phyloP scores from a whole-genome alignment of 2,888 invertebrate species.

The Podabrus alpinus region DNA sequence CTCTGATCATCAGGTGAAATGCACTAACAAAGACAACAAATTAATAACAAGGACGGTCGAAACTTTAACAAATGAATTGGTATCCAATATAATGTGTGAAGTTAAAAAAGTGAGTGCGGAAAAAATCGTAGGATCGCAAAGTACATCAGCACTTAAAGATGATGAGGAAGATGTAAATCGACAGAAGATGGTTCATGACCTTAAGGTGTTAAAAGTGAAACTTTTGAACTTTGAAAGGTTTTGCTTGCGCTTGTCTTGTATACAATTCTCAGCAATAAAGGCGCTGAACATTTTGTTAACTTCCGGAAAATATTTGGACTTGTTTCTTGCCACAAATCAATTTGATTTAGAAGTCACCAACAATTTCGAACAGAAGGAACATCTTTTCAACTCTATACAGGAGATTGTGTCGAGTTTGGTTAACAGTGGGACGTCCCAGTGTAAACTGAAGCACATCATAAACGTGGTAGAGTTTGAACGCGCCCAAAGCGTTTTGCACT shows the following conservation, averaged over 20 bases:
- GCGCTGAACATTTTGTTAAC: constrained; percentile 59
- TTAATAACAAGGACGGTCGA: constrained; percentile 52
- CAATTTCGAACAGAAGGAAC: constrained; percentile 20
- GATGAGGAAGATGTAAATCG: constrained; percentile 27
- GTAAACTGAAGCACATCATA: constrained; percentile 56
- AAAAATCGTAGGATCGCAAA: constrained; percentile 39
- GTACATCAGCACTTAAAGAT: constrained; percentile 30
- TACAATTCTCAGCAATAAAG: constrained; percentile 64
- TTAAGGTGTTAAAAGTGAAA: constrained; percentile 48
- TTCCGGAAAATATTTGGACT: constrained; percentile 60
- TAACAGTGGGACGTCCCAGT: constrained; percentile 56
- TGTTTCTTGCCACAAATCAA: constrained; percentile 58
- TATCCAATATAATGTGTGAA: constrained; percentile 59
- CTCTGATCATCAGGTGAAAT: constrained; percentile 47
- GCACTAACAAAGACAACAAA: constrained; percentile 25
- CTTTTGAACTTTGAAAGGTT: constrained; percentile 56
- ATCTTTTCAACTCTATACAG: constrained; percentile 43
- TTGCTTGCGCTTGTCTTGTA: constrained; percentile 56
- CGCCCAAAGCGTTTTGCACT: constrained; percentile 56
- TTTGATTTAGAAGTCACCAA: constrained; percentile 32
- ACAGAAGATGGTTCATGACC: constrained; percentile 38
- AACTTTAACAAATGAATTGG: constrained; percentile 57
- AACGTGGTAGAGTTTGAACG: constrained; percentile 58
- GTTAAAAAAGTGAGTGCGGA: constrained; percentile 55
- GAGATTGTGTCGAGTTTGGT: constrained; percentile 54